phyloP scores from a whole-genome alignment of 2,797 vertebrate species.

The Anabas testudineus region DNA sequence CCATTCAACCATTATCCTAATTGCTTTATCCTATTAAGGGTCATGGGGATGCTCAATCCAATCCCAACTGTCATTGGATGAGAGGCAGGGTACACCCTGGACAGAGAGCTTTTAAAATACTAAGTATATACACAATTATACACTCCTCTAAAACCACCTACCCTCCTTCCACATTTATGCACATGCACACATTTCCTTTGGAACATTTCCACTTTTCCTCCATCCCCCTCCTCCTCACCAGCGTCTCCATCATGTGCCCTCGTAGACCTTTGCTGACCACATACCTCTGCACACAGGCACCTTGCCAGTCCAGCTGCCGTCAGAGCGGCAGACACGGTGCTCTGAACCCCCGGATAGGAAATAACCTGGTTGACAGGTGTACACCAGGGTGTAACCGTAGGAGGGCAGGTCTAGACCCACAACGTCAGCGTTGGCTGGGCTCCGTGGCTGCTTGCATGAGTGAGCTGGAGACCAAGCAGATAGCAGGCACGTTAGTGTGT shows the following conservation, averaged over 20 bases:
- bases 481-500: slow-evolving; percentile 42
- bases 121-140: neutral
- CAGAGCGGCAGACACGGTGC: slow-evolving; percentile 94
- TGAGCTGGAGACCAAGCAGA: slow-evolving; percentile 87
- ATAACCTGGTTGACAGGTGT: slow-evolving; percentile 94
- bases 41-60: no score
- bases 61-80: no score
- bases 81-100: no score
- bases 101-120: neutral
- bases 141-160: neutral
- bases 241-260: slow-evolving; percentile 28
- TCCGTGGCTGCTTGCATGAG: slow-evolving; percentile 95
- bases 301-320: slow-evolving; percentile 97
- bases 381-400: slow-evolving; percentile 95
- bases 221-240: neutral
- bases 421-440: slow-evolving; percentile 90
- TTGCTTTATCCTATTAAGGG: no score
- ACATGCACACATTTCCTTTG: neutral
- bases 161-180: neutral
- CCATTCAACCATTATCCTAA: no score
- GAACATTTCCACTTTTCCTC: slow-evolving; percentile 30
- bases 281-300: slow-evolving; percentile 96
- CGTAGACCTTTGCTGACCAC: slow-evolving; percentile 37
- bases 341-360: slow-evolving; percentile 96
- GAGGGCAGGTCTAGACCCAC: slow-evolving; percentile 94